Base-by-base conservation (phyloP, 2,113 vertebrate genomes). In the Psophia crepitans region DNA sequence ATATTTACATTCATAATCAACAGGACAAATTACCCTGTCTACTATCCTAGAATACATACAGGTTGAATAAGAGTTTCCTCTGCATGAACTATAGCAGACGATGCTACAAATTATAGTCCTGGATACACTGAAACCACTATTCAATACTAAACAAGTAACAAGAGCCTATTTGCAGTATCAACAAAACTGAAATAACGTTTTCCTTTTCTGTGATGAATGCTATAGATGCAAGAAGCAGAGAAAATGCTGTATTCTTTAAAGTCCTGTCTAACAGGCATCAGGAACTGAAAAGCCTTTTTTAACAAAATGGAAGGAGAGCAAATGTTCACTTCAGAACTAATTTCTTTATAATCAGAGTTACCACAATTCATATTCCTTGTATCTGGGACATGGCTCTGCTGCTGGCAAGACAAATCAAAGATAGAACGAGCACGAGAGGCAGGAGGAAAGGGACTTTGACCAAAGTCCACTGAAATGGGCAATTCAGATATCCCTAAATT, bases 1-100 rank as follows among this genome's bases (percentile, higher is more conserved):
- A 37, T 84, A 80, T 79, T 87, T 81, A 71, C 86, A 92, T 95
- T 90, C 90, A 95, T 57, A 94, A 97, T 90, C 91, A 91, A 84
- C 51, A 93, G 53, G 93, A 90, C 32, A 96, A 94, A 85, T 69
- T 48, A 87, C 51, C 69, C 65, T 28, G 0, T 48, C 75, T 71
- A 27, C 37, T 82, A 44, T 23, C 35, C 76, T 68, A 58, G 15
- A 88, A 76, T 24, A 91, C 53, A 48, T 6, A 44, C 23, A 91
- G 12, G 15, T 33, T 49, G 68, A 85, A 15, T 48, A 89, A 81
- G 54, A 65, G 51, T 44, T 95, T 77, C 61, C 39, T 49, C 63
- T 85, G 53, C 0, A 0, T 48, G 43, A 90, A 33, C 46, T 71
- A 33, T 5, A 78, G 35, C 44, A 91, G 61, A 64, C 0, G 2